Conservation (phyloP, 2,888 invertebrate genomes). For the Spodoptera littoralis region DNA sequence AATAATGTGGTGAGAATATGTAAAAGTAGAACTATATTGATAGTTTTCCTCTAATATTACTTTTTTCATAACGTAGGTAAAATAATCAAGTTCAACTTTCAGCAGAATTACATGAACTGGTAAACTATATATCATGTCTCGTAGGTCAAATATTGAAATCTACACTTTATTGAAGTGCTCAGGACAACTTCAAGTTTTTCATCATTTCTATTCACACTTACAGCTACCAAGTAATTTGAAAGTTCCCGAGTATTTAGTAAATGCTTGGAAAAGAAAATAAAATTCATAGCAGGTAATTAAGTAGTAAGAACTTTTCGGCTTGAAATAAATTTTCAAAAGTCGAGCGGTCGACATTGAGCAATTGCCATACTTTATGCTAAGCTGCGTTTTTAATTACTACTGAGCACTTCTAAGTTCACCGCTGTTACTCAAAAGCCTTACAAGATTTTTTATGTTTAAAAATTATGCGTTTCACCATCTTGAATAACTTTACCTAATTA, state of each 20-base stretch:
- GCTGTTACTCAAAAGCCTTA: slow-evolving; percentile 63
- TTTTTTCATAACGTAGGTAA: no score
- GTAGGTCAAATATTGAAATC: not conserved
- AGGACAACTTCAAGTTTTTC: slow-evolving; percentile 24
- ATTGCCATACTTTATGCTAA: slow-evolving; percentile 82
- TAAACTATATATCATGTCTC: not conserved
- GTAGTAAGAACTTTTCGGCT: slow-evolving; percentile 57
- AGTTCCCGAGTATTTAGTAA: slow-evolving; percentile 36
- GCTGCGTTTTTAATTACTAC: slow-evolving; percentile 83
- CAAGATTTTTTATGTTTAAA: slow-evolving; percentile 66
- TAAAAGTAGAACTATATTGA: slow-evolving; percentile 5
- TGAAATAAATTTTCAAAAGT: slow-evolving; percentile 72
- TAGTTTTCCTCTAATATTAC: slow-evolving; percentile 7
- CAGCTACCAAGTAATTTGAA: slow-evolving; percentile 32
- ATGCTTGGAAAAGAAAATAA: slow-evolving; percentile 42
- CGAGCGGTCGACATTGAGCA: slow-evolving; percentile 78
- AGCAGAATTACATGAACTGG: no score
- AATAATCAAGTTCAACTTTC: no score
- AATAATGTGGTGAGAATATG: no score
- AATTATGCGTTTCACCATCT: slow-evolving; percentile 14
- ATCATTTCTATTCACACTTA: slow-evolving; percentile 19
- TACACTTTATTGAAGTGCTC: slow-evolving; percentile 12
- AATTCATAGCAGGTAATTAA: slow-evolving; percentile 59
- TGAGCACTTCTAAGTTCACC: slow-evolving; percentile 73
- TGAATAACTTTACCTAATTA: no score